Base-by-base conservation (phyloP, 2,113 vertebrate genomes). In the Regulus satrapa region DNA sequence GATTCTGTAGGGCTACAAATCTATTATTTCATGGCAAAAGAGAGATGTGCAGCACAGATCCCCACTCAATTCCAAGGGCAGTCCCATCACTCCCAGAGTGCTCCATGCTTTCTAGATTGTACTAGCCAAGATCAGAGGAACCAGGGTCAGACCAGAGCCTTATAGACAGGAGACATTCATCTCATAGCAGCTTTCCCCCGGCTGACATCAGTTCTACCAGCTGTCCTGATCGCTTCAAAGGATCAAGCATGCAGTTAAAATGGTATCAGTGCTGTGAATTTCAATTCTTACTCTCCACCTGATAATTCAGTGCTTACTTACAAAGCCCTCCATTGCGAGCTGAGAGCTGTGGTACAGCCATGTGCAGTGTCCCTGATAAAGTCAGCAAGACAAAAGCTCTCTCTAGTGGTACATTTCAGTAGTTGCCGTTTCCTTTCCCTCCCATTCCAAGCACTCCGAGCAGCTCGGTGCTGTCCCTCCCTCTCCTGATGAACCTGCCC, bases 341-440 rank as follows among this genome's bases (percentile, higher is more conserved):
- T 10, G 9, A 18, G 41, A 38, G 54, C 59, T 10, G 7, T 52
- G 46, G 24, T 1, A 5, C 34, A 6, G 41, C 79, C 10, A 7
- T 3, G 8, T 4, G 51, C 8, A 5, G 20, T 0, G 32, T 13
- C 41, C 58, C 25, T 17, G 12, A 4, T 1, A 9, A 16, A 2
- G 55, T 24, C 61, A 66, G 69, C 38, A 12, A 20, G 81, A 8
- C 85, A 49, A 87, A 88, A 18, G 80, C 86, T 20, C 95, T 4
- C 96, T 94, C 96, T 97, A 69, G 85, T 84, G 97, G 95, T 18
- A 25, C 9, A 15, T 16, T 45, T 58, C 17, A 4, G 77, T 34
- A 54, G 49, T 9, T 68, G 84, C 91, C 32, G 1, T 11, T 78
- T 84, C 23, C 20, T 29, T 43, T 75, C 43, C 20, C 28, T 21